Conservation (phyloP, 1,140 invertebrate genomes). For the Cardiocondyla obscurior region DNA sequence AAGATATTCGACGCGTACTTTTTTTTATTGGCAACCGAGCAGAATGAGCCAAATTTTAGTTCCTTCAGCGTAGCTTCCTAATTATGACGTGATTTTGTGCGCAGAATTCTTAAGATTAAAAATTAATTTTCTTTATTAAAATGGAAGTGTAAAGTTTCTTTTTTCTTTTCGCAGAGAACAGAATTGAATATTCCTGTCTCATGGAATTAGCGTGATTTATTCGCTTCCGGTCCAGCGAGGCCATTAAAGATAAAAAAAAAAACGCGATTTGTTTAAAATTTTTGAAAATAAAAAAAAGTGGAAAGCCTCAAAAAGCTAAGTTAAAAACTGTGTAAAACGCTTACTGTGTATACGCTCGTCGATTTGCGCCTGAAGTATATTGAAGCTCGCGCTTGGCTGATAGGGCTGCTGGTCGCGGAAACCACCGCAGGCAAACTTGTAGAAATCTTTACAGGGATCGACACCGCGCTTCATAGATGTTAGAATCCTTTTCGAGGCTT, state of each 20-base stretch:
- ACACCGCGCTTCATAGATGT: conserved; percentile 80
- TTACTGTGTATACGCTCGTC: conserved; percentile 80
- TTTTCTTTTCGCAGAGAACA: neutral
- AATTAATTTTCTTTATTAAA: too few relatives aligned
- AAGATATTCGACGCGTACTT: too few relatives aligned
- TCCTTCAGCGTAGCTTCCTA: too few relatives aligned
- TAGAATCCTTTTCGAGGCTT: conserved; percentile 79
- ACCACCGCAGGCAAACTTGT: conserved; percentile 88
- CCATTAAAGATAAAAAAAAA: too few relatives aligned
- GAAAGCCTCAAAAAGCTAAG: neutral
- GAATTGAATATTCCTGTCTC: neutral
- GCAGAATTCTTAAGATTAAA: too few relatives aligned
- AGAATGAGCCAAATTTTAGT: too few relatives aligned
- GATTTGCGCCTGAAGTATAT: conserved; percentile 79
- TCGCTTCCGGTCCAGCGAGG: neutral
- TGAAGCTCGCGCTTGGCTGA: conserved; percentile 78
- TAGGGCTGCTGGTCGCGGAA: conserved; percentile 78
- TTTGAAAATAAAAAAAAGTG: neutral
- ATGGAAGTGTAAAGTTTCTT: too few relatives aligned
- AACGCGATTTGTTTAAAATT: too few relatives aligned
- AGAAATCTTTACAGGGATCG: conserved; percentile 89
- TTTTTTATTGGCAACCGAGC: too few relatives aligned
- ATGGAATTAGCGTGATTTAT: neutral
- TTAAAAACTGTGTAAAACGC: conserved; percentile 43
- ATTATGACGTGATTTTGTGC: too few relatives aligned